These are phyloP conservation scores for Rugalucina vietnamica DNA, from an alignment of 2,888 invertebrate genomes.

Conservation along the genomic window DNA sequence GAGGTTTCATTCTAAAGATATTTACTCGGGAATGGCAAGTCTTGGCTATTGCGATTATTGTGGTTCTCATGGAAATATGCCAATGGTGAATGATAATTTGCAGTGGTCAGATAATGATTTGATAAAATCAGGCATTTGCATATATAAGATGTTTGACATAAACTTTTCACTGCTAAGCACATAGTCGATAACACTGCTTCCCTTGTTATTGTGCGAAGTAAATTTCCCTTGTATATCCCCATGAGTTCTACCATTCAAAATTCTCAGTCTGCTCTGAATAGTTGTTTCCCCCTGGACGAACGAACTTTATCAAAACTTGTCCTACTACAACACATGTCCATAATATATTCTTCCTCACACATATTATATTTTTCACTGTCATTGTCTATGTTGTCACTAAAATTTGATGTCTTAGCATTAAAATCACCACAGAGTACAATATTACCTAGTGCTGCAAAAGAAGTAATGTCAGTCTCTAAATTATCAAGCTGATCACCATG, in stretches of 20 bases:
- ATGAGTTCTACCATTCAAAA: not conserved
- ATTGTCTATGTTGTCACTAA: not conserved
- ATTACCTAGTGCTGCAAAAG: not conserved
- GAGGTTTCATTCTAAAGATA: not conserved
- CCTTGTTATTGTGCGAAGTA: not conserved
- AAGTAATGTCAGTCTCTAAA: not conserved
- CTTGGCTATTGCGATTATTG: not conserved
- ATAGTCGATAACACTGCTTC: constrained; percentile 1
- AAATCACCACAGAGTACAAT: not conserved
- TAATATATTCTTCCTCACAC: not conserved
- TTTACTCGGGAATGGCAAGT: not conserved
- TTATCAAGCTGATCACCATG: not conserved
- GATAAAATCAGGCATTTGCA: not conserved
- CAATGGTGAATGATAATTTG: not conserved
- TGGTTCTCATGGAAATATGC: not conserved
- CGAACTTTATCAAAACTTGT: not conserved
- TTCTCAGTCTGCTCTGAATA: not conserved
- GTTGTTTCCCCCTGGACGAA: not conserved
- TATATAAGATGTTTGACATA: not conserved
- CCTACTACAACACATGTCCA: not conserved
- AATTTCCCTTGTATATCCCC: not conserved
- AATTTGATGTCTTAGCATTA: not conserved
- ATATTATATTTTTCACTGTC: not conserved
- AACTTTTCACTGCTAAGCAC: not conserved
- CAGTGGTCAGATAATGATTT: not conserved